Evolutionary conservation across 2,888 invertebrate species (phyloP).

Genomic region (Metopia argyrocephala): DNA sequence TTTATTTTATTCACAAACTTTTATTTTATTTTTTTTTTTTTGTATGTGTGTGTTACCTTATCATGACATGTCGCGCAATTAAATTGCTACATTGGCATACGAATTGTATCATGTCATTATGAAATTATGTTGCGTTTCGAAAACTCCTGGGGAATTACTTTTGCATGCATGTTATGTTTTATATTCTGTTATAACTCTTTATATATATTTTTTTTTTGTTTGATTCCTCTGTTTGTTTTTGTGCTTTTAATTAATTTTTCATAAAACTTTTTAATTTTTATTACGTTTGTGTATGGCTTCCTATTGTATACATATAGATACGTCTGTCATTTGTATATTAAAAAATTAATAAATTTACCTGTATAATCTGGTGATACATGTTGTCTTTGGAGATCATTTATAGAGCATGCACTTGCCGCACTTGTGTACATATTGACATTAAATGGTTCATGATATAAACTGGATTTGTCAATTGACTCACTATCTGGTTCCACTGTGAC

Average conservation of each 20-base stretch:
- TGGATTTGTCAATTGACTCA: slow-evolving; percentile 79
- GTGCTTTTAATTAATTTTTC: slow-evolving; percentile 40
- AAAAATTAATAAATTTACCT: slow-evolving; percentile 77
- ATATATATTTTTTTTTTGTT: neutral
- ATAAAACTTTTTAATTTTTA: slow-evolving; percentile 31
- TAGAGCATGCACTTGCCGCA: slow-evolving; percentile 78
- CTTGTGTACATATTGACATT: slow-evolving; percentile 79
- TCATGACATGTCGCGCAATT: slow-evolving; percentile 60
- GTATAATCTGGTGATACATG: slow-evolving; percentile 81
- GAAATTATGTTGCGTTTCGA: slow-evolving; percentile 36
- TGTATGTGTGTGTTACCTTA: neutral
- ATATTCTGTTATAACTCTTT: neutral
- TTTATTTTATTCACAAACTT: neutral
- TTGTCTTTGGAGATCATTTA: slow-evolving; percentile 79
- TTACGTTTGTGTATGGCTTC: neutral
- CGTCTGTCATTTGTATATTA: neutral
- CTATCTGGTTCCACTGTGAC: slow-evolving; percentile 76
- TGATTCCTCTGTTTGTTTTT: neutral
- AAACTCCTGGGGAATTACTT: slow-evolving; percentile 23
- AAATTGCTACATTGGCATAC: slow-evolving; percentile 54
- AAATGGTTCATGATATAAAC: slow-evolving; percentile 79
- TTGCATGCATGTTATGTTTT: neutral
- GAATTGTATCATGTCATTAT: slow-evolving; percentile 40
- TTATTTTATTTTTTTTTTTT: neutral
- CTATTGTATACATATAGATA: neutral